Evolutionary conservation across 2,113 vertebrate genomes (phyloP), one percentile per base, ranked within the genome.

Genomic region (Varanus komodoensis): DNA sequence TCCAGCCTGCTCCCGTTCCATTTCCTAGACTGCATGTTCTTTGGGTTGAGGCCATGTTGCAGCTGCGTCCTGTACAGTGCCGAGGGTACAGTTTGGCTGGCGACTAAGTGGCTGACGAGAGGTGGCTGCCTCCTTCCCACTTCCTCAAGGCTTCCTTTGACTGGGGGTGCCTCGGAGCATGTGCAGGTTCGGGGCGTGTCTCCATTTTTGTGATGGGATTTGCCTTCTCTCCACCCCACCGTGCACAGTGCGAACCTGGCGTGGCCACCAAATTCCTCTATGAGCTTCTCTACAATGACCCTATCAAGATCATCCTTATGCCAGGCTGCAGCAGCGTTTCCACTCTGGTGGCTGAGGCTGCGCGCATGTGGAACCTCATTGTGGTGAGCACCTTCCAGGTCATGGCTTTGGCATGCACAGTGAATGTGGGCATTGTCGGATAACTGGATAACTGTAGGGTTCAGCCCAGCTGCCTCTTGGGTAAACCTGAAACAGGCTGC

Each of bases 311-410:
- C 73, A 98, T 99, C 79, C 98, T 99, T 87, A 98, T 99, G 98
- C 98, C 99, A 0, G 99, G 99, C 87, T 99, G 99, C 94, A 99
- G 98, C 92, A 98, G 98, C 0, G 98, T 99, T 74, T 99, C 99
- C 91, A 99, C 98, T 0, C 93, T 99, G 78, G 99, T 99, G 91
- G 99, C 98, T 0, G 99, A 99, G 90, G 98, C 99, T 0, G 99
- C 99, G 8, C 98, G 99, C 78, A 99, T 99, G 98, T 99, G 98
- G 98, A 99, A 99, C 96, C 98, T 99, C 92, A 99, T 99, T 1
- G 99, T 99, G 98, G 99, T 99, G 94, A 92, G 97, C 32, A 8
- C 17, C 14, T 44, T 27, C 27, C 44, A 27, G 8, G 4, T 52
- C 4, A 14, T 75, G 0, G 67, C 15, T 83, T 4, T 50, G 52